Evolutionary conservation across 2,888 invertebrate species (phyloP).

Genomic region (Saturnia japonica): DNA sequence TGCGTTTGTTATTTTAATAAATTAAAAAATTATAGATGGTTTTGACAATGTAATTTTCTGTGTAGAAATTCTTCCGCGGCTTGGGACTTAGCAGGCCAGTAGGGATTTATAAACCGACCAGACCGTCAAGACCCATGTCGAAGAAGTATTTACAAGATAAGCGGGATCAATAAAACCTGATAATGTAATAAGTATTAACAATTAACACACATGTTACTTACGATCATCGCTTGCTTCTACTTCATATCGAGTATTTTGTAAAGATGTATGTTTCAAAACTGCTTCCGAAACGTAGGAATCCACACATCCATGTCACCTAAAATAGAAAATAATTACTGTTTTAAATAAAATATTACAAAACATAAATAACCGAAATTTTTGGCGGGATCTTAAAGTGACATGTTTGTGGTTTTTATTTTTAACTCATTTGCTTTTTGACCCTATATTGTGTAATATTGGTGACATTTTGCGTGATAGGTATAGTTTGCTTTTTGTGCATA

Average conservation of each 20-base stretch:
- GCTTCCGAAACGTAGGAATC: not conserved
- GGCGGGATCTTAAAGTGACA: too few relatives aligned
- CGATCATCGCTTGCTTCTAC: not conserved
- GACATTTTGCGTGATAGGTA: too few relatives aligned
- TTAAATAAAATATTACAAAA: not conserved
- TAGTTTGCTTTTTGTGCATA: too few relatives aligned
- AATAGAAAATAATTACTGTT: not conserved
- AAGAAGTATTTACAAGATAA: conserved; percentile 13
- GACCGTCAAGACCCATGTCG: conserved; percentile 87
- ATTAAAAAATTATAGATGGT: too few relatives aligned
- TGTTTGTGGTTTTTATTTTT: too few relatives aligned
- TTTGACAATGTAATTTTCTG: not conserved
- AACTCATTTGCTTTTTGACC: too few relatives aligned
- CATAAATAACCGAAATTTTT: too few relatives aligned
- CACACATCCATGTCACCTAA: not conserved
- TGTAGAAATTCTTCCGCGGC: conserved; percentile 71
- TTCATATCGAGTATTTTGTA: not conserved
- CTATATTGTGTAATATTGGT: too few relatives aligned
- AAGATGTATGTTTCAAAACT: not conserved
- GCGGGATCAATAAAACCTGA: not conserved
- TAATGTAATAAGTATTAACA: not conserved
- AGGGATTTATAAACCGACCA: conserved; percentile 82
- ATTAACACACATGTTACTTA: not conserved
- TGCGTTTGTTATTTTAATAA: too few relatives aligned
- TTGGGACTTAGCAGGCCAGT: conserved; percentile 95